Evolutionary conservation across 1,140 invertebrate species (phyloP), one percentile per base, ranked within the genome.

Genomic region (Heliconius hewitsoni): DNA sequence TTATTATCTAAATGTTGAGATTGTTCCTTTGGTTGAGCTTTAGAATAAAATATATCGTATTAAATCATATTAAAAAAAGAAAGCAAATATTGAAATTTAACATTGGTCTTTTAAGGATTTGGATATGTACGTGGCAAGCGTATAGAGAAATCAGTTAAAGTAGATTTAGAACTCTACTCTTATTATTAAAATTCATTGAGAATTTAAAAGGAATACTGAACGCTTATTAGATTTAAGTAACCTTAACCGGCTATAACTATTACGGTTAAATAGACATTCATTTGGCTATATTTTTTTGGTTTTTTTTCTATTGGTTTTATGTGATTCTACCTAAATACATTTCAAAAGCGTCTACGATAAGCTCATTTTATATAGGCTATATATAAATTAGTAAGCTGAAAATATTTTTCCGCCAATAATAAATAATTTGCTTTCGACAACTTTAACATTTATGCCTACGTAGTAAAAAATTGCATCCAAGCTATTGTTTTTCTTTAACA

Each of bases 1-100:
- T 81, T 81, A 77, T 80, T 81, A 82, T 39, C 57, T 80, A 80
- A 46, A 83, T 30, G 75, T 81, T 87, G 86, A 87, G 86, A 87
- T 87, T 87, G 83, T 84, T 85, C 83, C 81, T 83, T 85, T 83
- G 79, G 81, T 82, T 83, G 76, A 82, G 72, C 81, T 81, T 73
- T 77, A 79, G 55, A 52, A 39, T 74, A 27, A 60, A 76, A 80
- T 27, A 30, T 27, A 66, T 13, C 11, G 5, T 30, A 79, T 39
- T 55, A 79, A 75, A n/a, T 57, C 73, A 27, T 71, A 30, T 34
- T 34, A 3, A 34, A 34, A 34, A 9, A 77, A 71, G 46, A 57
- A 11, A 30, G 60, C 0, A 23, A 16, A 4, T 16, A 30, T 66
- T 16, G 27, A 66, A 66, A 66, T 27, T 16, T 13, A 27, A 13